phyloP scores from a whole-genome alignment of 23 tunicate species.

The Ascidia mentula region DNA sequence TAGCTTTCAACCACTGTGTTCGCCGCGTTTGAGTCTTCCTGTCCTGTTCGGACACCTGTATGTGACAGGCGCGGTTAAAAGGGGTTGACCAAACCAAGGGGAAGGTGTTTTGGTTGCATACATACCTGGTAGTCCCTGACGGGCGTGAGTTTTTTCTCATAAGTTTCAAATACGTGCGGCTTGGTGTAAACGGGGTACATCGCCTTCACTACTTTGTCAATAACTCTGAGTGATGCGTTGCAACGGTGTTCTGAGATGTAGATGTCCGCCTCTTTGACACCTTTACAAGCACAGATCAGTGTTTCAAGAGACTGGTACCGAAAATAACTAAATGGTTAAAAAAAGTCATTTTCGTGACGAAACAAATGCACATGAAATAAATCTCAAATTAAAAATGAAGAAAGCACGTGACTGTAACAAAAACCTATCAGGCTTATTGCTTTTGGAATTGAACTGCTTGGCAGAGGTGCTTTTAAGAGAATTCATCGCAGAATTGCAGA shows the following conservation, averaged over 20 bases:
- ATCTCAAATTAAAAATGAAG: too few relatives aligned
- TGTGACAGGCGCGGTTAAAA: not conserved
- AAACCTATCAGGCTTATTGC: too few relatives aligned
- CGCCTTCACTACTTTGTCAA: slow-evolving; percentile 48
- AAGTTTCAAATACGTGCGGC: slow-evolving; percentile 75
- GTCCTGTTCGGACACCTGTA: slow-evolving; percentile 80
- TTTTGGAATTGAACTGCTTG: too few relatives aligned
- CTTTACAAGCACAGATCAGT: slow-evolving; percentile 32
- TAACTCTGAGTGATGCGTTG: slow-evolving; percentile 42
- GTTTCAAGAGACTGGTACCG: too few relatives aligned
- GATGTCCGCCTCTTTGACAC: slow-evolving; percentile 48
- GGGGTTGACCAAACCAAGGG: not conserved
- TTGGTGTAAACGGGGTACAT: slow-evolving; percentile 82
- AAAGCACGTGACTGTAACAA: too few relatives aligned
- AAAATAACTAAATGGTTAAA: too few relatives aligned
- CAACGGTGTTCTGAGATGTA: slow-evolving; percentile 68
- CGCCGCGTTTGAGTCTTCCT: slow-evolving; percentile 54
- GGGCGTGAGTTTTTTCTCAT: slow-evolving; percentile 28
- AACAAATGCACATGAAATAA: too few relatives aligned
- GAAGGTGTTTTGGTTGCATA: not conserved
- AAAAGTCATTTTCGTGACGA: too few relatives aligned
- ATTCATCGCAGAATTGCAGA: too few relatives aligned
- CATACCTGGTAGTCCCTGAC: slow-evolving; percentile 35
- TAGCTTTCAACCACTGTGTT: slow-evolving; percentile 35
- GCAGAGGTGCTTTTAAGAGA: too few relatives aligned